Conservation (phyloP, 30 jellyfish, hydroid and myxozoan genomes). For the Calvadosia cruxmelitensis region DNA sequence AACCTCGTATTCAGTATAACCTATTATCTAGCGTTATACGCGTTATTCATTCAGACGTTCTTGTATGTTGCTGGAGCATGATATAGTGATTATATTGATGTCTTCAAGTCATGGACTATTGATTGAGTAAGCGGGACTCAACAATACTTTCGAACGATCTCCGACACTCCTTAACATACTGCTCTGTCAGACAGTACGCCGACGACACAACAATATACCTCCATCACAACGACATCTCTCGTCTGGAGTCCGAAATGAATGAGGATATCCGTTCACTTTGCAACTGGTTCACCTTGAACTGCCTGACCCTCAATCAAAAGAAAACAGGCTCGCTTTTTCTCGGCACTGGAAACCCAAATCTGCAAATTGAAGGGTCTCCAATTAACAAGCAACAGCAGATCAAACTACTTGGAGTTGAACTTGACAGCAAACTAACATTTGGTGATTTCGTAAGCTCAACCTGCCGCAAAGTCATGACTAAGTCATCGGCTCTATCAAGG, state of each 20-base stretch:
- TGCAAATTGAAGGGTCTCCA: not conserved
- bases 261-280: not conserved
- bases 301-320: not conserved
- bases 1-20: too few relatives aligned
- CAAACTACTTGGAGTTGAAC: not conserved
- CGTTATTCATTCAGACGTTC: too few relatives aligned
- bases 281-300: not conserved
- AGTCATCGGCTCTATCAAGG: not conserved
- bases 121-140: too few relatives aligned
- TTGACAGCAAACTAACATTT: not conserved
- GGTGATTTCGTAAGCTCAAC: not conserved
- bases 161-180: not conserved
- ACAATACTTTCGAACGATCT: not conserved
- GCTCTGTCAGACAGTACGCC: not conserved
- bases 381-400: not conserved
- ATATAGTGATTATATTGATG: too few relatives aligned
- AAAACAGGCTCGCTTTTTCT: not conserved
- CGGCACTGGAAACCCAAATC: not conserved
- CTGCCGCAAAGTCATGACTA: not conserved
- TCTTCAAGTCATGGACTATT: too few relatives aligned
- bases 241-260: not conserved
- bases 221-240: not conserved
- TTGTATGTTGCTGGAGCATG: too few relatives aligned
- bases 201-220: not conserved
- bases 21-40: too few relatives aligned